Evolutionary conservation across 2,113 vertebrate species (phyloP), one percentile per base, ranked within the genome.

Genomic region (Apodemus speciosus): DNA sequence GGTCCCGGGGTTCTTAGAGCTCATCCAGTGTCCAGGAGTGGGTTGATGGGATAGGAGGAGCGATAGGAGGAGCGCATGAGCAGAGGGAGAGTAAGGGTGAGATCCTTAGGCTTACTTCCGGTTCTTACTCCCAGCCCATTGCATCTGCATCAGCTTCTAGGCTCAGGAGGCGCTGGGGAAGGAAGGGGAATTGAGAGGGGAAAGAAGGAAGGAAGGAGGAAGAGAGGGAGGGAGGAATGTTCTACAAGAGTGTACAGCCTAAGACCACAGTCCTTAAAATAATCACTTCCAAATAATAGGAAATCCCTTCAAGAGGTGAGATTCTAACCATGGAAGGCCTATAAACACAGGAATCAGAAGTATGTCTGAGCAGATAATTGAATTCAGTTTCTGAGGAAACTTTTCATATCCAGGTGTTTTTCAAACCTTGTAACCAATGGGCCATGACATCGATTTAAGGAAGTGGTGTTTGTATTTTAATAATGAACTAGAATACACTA

Each of bases 291-390:
- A 85, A 64, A 30, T 60, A 92, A 30, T 89, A 90, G 35, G 51
- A 83, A 89, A 94, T 72, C 79, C 51, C 64, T 94, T 95, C 64
- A 64, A 86, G 92, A 94, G 69, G 51, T 60, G 14, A 75, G 56
- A 25, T 7, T 91, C 77, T 58, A 58, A 46, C 69, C 77, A 75
- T 35, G 49, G 79, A 88, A 89, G 51, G 3, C 30, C 32, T 93
- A 30, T 64, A 40, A 90, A 79, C 53, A 83, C 64, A 84, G 58
- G 64, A 87, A 40, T 79, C 23, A 1, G 38, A 84, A 85, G 58
- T 58, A 71, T 25, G 69, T 73, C 27, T 83, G 69, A 73, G 40
- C 3, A 81, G 68, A 81, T n/a, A 66, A 66, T 0, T 95, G 69
- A 91, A 92, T 84, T 90, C 75, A 49, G 40, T 14, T 25, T 88